Evolutionary conservation across 35 echinoderm and acorn worm genomes (phyloP), one percentile per base, ranked within the genome.

Genomic region (Patiria miniata): DNA sequence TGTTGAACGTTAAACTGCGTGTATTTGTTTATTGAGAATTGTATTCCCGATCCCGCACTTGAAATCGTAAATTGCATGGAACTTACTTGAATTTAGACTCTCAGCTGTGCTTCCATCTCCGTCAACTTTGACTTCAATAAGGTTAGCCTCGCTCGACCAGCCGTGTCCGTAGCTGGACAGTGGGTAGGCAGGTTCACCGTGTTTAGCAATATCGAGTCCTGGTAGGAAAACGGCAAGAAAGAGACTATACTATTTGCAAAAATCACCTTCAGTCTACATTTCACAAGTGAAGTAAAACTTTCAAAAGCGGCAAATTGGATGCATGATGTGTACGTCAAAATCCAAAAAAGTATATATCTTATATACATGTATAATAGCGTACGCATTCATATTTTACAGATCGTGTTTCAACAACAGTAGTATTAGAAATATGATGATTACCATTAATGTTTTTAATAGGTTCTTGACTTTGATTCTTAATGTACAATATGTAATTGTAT

Each of bases 121-220:
- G 36, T 36, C 51, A 58, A 59, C 57, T 61, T 16, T 34, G 30
- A 37, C 30, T 18, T 34, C 51, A 57, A 60, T 61, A 5, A 53
- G 52, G 38, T 84, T 53, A 4, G 36, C 82, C 34, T 84, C 82
- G 5, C 19, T 22, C 22, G 80, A 51, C 95, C 95, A 97, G 21
- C 95, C 95, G 58, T 87, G 83, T 18, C 91, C 91, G 52, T 97
- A 97, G 40, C 87, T 90, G 14, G 83, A 82, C 8, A 93, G 33
- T 22, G 95, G 95, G 77, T 97, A 97, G 0, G 95, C 95, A 8
- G 95, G 85, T 53, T 97, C 95, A 28, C 95, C 95, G 36, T 97
- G 95, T 78, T 97, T 93, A 1, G 85, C 54, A 53, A 97, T 94
- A 91, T 97, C 95, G 38, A 97, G 77, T 39, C 95, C 95, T 97